Percentiles rank a stretch among this genome's conserved stretches.
Evolutionary conservation across 2,888 invertebrate genomes (phyloP).

Genomic region (Drosophila peninsularis): DNA sequence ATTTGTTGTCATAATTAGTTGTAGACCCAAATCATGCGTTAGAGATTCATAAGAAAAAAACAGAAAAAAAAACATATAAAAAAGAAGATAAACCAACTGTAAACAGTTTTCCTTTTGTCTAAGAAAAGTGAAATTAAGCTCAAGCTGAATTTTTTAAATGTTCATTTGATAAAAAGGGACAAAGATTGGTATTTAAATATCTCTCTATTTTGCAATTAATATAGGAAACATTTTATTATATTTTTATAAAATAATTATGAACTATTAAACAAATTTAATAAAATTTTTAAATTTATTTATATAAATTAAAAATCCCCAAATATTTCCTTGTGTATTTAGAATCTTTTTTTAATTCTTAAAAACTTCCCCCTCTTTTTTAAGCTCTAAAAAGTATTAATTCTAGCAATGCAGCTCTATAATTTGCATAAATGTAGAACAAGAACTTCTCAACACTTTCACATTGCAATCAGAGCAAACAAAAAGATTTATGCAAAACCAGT

Average conservation of each 20-base stretch:
- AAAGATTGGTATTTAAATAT: slow-evolving; percentile 9
- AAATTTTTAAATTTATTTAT: no score
- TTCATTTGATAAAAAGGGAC: slow-evolving; percentile 51
- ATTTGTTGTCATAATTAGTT: slow-evolving; percentile 59
- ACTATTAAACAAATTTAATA: no score
- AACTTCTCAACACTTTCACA: slow-evolving; percentile 75
- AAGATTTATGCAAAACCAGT: slow-evolving; percentile 35
- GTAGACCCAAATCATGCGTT: slow-evolving; percentile 60
- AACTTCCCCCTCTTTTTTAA: not conserved
- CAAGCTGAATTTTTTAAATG: slow-evolving; percentile 35
- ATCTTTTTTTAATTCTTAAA: not conserved
- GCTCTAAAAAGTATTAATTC: not conserved
- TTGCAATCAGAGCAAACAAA: slow-evolving; percentile 68
- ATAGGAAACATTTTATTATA: not conserved
- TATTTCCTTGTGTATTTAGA: not conserved
- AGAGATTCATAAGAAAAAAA: slow-evolving; percentile 30
- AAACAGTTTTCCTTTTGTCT: slow-evolving; percentile 69
- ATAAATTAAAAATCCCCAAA: no score
- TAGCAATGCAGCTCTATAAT: slow-evolving; percentile 21
- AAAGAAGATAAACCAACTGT: slow-evolving; percentile 21
- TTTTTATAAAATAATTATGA: no score
- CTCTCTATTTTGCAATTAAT: not conserved
- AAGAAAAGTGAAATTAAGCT: slow-evolving; percentile 70
- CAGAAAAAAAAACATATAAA: not conserved
- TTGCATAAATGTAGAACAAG: slow-evolving; percentile 50